These are phyloP conservation scores for Pomacea canaliculata DNA, from an alignment of 2,888 invertebrate genomes.

Conservation along the genomic window DNA sequence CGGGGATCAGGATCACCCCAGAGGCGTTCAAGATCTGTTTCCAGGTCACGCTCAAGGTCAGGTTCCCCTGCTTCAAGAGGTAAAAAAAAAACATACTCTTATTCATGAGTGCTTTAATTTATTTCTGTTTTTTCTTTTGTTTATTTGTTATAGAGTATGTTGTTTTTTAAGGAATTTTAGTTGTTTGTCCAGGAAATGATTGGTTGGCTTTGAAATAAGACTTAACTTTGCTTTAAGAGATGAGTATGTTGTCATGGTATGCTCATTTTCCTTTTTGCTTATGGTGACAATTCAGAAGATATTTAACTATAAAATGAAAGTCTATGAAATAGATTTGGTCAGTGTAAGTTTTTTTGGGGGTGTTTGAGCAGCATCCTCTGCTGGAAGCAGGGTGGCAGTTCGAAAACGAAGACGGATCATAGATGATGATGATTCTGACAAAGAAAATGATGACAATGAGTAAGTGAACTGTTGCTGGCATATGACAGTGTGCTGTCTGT, in stretches of 20 bases:
- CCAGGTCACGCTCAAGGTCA: conserved; percentile 30
- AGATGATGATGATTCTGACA: conserved; percentile 30
- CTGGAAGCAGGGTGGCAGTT: conserved; percentile 19
- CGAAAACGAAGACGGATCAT: conserved; percentile 16
- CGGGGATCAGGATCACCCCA: conserved; percentile 22
- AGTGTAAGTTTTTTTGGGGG: too few species aligned
- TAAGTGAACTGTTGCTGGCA: not conserved
- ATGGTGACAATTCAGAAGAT: too few species aligned
- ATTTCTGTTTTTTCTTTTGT: not conserved
- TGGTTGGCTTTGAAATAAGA: too few species aligned
- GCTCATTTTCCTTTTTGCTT: too few species aligned
- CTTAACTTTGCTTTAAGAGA: too few species aligned
- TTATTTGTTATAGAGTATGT: too few species aligned
- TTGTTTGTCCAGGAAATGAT: too few species aligned
- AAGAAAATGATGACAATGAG: conserved; percentile 36
- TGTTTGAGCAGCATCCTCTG: conserved; percentile 2
- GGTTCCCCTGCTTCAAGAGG: conserved; percentile 30
- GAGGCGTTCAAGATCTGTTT: conserved; percentile 34
- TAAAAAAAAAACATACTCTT: not conserved
- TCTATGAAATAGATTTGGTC: too few species aligned
- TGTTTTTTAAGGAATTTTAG: not conserved
- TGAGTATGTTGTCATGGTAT: too few species aligned
- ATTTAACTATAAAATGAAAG: too few species aligned
- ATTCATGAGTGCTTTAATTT: too few species aligned
- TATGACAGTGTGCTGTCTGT: too few species aligned